These are phyloP conservation scores for Notodromas monacha DNA, from an alignment of 2,888 invertebrate species.

Conservation along the genomic window DNA sequence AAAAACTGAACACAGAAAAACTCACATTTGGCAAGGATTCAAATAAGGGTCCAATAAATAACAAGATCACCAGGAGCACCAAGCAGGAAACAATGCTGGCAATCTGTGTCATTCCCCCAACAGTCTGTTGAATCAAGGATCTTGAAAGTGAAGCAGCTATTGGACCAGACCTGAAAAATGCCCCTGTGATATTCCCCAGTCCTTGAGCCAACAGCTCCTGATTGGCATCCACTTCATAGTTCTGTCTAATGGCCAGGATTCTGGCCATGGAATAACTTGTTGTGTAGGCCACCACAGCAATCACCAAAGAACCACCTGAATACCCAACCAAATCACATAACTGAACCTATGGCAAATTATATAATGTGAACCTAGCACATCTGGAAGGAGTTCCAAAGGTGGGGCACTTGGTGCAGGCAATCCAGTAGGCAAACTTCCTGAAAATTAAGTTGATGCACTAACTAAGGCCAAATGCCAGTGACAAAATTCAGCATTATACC, in stretches of 20 bases:
- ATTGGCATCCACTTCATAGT: conserved; percentile 33
- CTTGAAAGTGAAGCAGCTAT: conserved; percentile 29
- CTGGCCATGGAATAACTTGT: conserved; percentile 37
- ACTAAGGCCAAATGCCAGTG: too few species aligned
- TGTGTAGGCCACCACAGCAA: conserved; percentile 34
- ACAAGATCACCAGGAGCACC: too few species aligned
- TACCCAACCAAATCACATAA: too few species aligned
- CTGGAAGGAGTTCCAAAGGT: conserved; percentile 22
- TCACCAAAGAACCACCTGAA: conserved; percentile 30
- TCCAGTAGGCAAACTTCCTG: conserved; percentile 20
- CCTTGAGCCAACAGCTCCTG: conserved; percentile 39
- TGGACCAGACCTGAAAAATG: conserved; percentile 14
- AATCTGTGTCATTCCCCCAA: too few species aligned
- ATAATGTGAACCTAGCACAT: too few species aligned
- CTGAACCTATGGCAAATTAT: too few species aligned
- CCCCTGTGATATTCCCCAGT: conserved; percentile 29
- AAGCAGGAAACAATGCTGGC: too few species aligned
- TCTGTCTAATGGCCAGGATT: conserved; percentile 34
- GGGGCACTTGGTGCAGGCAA: conserved; percentile 26
- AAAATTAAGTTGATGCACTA: too few species aligned
- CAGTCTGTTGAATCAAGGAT: conserved; percentile 38
- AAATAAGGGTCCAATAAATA: too few species aligned
- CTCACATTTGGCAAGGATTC: too few species aligned
- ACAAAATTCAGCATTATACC: too few species aligned
- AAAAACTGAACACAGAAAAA: too few species aligned